Evolutionary conservation across 2,888 invertebrate species (phyloP).

Genomic region (Sabellastarte sp.): DNA sequence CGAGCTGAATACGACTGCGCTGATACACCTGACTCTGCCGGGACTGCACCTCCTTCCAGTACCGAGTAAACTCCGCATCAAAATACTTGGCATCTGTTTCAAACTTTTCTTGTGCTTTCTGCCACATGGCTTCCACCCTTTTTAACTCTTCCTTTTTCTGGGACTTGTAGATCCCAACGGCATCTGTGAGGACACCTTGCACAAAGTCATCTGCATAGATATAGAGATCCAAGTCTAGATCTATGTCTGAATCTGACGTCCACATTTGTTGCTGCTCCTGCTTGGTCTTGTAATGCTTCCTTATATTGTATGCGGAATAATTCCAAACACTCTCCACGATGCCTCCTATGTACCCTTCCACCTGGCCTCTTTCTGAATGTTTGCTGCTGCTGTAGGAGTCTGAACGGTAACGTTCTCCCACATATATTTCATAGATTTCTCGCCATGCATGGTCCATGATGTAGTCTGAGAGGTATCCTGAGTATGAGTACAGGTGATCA

Average conservation of each 20-base stretch:
- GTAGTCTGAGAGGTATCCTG: too few species aligned
- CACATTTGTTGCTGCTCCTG: background rate
- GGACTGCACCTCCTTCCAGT: background rate
- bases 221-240: background rate
- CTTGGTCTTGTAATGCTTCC: background rate
- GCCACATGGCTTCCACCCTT: conserved; percentile 3
- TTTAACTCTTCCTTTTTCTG: background rate
- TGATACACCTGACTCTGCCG: background rate
- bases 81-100: background rate
- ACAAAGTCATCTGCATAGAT: conserved; percentile 1
- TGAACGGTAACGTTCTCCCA: too few species aligned
- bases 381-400: too few species aligned
- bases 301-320: background rate
- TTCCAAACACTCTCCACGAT: background rate
- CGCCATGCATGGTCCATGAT: too few species aligned
- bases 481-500: too few species aligned
- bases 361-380: too few species aligned
- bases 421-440: too few species aligned
- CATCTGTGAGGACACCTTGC: background rate
- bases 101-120: background rate
- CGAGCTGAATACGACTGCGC: background rate
- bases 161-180: background rate
- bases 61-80: background rate
- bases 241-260: background rate
- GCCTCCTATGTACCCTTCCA: conserved; percentile 1